A percentile compares a stretch with the other conserved stretches of the same genome.
phyloP scores from a whole-genome alignment of 2,888 invertebrate genomes.

The Ochropleura plecta region DNA sequence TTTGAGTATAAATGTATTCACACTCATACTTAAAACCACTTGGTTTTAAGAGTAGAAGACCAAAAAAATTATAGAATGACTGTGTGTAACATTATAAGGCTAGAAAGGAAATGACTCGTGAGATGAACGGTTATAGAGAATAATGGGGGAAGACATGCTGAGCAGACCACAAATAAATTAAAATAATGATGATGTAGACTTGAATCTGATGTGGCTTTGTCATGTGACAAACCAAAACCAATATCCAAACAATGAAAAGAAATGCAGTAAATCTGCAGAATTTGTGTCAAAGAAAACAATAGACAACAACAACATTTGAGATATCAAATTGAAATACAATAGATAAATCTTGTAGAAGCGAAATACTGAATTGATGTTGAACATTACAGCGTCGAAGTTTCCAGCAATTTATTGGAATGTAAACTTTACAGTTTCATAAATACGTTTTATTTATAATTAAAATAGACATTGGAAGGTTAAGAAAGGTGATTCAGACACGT shows the following conservation, averaged over 20 bases:
- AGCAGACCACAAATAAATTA: neutral
- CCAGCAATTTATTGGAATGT: conserved; percentile 7
- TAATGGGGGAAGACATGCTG: neutral
- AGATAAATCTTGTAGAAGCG: neutral
- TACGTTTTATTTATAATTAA: conserved; percentile 4
- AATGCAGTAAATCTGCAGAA: neutral
- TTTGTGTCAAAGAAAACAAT: conserved; percentile 7
- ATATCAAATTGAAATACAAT: conserved; percentile 25
- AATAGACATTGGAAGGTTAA: conserved; percentile 31
- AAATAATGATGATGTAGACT: neutral
- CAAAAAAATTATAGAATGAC: neutral
- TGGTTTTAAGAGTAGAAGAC: neutral
- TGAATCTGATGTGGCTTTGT: neutral
- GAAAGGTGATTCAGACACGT: conserved; percentile 11
- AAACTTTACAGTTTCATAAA: neutral
- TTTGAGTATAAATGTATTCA: neutral
- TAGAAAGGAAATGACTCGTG: neutral
- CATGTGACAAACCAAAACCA: neutral
- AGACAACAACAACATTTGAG: neutral
- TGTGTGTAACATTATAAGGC: neutral
- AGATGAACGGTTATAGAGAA: neutral
- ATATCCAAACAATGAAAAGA: neutral
- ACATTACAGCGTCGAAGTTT: neutral
- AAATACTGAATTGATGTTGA: neutral
- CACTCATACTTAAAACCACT: too few relatives aligned